These are phyloP conservation scores for Tetragonisca angustula DNA, from an alignment of 2,888 invertebrate genomes.

Conservation along the genomic window DNA sequence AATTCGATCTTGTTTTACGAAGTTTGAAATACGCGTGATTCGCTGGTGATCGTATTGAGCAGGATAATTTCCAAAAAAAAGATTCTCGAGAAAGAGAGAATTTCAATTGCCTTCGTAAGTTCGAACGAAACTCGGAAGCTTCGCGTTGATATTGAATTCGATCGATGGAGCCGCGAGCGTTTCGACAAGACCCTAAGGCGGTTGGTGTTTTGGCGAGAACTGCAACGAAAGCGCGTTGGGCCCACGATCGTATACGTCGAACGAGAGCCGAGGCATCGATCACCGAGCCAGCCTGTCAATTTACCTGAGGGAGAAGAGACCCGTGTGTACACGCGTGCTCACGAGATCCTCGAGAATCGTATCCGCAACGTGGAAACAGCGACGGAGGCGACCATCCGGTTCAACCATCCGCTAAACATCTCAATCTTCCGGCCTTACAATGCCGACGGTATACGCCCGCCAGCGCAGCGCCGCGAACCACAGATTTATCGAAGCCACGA, in stretches of 20 bases:
- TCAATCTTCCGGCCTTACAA: slow-evolving; percentile 39
- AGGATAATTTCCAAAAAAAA: too few species aligned
- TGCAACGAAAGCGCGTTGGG: not conserved
- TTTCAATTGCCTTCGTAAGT: too few species aligned
- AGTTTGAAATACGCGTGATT: too few species aligned
- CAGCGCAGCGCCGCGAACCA: slow-evolving; percentile 7
- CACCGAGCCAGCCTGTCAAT: slow-evolving; percentile 14
- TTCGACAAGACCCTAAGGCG: too few species aligned
- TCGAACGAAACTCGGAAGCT: not conserved
- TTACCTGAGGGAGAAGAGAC: not conserved
- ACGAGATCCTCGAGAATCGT: not conserved
- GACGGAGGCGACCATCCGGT: not conserved
- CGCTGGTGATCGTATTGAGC: too few species aligned
- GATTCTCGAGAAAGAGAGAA: too few species aligned
- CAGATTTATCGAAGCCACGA: slow-evolving; percentile 43
- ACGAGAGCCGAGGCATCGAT: slow-evolving; percentile 12
- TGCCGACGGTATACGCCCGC: slow-evolving; percentile 7
- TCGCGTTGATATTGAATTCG: not conserved
- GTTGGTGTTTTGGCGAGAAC: not conserved
- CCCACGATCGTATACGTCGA: not conserved
- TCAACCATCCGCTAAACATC: slow-evolving; percentile 36
- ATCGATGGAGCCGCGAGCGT: not conserved
- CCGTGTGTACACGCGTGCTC: not conserved
- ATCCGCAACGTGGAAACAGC: slow-evolving; percentile 13
- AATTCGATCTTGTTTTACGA: too few species aligned